Percentiles rank a stretch among this genome's conserved stretches.
These are phyloP conservation scores for Rattus rattus DNA, from an alignment of 2,113 vertebrate species.

Conservation along the genomic window DNA sequence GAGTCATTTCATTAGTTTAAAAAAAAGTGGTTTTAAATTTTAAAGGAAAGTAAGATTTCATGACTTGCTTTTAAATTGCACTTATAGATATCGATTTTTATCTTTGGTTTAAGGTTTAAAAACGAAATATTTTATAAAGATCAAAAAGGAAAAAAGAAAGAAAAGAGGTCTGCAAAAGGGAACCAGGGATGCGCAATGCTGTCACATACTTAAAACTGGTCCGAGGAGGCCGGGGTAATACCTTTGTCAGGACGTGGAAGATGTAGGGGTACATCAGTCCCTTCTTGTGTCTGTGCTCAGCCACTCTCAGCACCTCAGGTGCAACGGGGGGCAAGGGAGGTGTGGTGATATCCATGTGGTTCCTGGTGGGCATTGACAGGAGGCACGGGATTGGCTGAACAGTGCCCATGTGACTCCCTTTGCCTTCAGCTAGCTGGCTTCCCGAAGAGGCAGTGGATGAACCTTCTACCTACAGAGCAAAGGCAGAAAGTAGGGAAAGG, in stretches of 20 bases:
- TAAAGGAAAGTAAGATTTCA: conserved; percentile 31
- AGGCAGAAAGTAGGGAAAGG: background rate
- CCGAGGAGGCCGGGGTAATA: conserved; percentile 74
- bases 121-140: conserved; percentile 28
- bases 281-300: conserved; percentile 96
- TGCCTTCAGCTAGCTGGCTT: conserved; percentile 88
- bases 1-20: conserved; percentile 16
- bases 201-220: background rate
- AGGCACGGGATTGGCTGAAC: conserved; percentile 94
- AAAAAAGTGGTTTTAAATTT: conserved; percentile 16
- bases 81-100: background rate
- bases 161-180: background rate
- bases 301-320: conserved; percentile 96
- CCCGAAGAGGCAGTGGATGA: conserved; percentile 89
- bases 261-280: conserved; percentile 98
- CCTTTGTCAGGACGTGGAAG: conserved; percentile 97
- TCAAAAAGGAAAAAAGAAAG: background rate
- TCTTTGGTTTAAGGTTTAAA: conserved; percentile 21
- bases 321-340: conserved; percentile 94
- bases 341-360: conserved; percentile 98
- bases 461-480: conserved; percentile 89
- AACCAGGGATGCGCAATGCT: background rate
- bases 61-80: background rate
- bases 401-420: conserved; percentile 88
- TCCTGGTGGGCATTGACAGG: conserved; percentile 97